These are phyloP conservation scores for Cryptocephalus primarius DNA, from an alignment of 2,888 invertebrate species.

Conservation along the genomic window DNA sequence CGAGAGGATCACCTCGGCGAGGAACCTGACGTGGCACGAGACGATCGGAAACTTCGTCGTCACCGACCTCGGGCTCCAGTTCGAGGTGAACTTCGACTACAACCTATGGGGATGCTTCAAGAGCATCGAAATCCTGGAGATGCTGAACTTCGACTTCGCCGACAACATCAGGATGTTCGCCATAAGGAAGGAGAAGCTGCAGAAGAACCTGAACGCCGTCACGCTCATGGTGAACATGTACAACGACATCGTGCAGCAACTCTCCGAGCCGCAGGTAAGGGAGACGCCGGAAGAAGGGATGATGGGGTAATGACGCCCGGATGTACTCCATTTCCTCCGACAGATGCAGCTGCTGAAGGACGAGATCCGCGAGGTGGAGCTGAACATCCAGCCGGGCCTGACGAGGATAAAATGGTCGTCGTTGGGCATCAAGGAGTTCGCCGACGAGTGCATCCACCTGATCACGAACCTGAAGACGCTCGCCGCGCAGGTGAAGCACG, in stretches of 20 bases:
- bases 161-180: slow-evolving; percentile 43
- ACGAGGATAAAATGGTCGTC: slow-evolving; percentile 80
- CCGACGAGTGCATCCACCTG: slow-evolving; percentile 43
- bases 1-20: slow-evolving; percentile 21
- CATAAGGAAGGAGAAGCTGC: slow-evolving; percentile 52
- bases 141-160: slow-evolving; percentile 50
- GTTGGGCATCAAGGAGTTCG: slow-evolving; percentile 67
- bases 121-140: slow-evolving; percentile 66
- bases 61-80: slow-evolving; percentile 55
- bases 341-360: slow-evolving; percentile 56
- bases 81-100: slow-evolving; percentile 54
- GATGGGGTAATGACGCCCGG: too few species aligned
- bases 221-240: slow-evolving; percentile 50
- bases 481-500: slow-evolving; percentile 57
- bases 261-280: slow-evolving; percentile 59
- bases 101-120: slow-evolving; percentile 56
- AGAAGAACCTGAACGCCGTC: slow-evolving; percentile 53
- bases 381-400: slow-evolving; percentile 68
- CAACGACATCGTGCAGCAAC: slow-evolving; percentile 49
- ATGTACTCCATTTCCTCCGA: slow-evolving; percentile 1
- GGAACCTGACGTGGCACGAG: slow-evolving; percentile 53
- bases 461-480: slow-evolving; percentile 53
- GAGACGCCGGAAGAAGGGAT: too few species aligned
- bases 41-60: slow-evolving; percentile 55
- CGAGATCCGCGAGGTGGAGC: slow-evolving; percentile 59